Evolutionary conservation across 1,140 invertebrate species (phyloP).

Genomic region (Yoshiicerus persimilis): DNA sequence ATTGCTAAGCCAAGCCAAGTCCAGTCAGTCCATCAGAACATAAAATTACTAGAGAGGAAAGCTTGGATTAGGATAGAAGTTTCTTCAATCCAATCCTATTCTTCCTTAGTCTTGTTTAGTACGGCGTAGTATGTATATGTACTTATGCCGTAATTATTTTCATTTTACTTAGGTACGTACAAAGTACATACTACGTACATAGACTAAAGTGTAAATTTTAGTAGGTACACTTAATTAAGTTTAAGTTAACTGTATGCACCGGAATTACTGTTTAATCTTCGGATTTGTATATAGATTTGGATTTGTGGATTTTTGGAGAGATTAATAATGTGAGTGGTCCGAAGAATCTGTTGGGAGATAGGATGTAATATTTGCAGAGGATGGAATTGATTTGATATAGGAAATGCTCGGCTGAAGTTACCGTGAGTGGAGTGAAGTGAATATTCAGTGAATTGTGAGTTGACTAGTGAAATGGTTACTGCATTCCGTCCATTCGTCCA

Average conservation of each 20-base stretch:
- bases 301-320: background rate
- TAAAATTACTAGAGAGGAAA: conserved; percentile 20
- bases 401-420: background rate
- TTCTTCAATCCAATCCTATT: background rate
- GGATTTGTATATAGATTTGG: background rate
- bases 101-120: conserved; percentile 12
- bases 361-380: too few relatives aligned
- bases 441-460: background rate
- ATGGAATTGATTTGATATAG: too few relatives aligned
- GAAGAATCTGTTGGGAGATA: too few relatives aligned
- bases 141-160: background rate
- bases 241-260: background rate
- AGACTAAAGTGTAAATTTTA: background rate
- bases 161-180: background rate
- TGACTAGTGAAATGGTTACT: background rate
- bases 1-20: background rate
- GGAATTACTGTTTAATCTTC: background rate
- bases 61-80: conserved; percentile 4
- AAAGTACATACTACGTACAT: background rate
- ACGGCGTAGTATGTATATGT: background rate
- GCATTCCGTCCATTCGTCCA: background rate
- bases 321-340: background rate
- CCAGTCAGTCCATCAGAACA: background rate
- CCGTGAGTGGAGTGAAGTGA: background rate
- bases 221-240: background rate